Evolutionary conservation across 1,140 invertebrate genomes (phyloP), one percentile per base, ranked within the genome.

Genomic region (Melanaphis sacchari): DNA sequence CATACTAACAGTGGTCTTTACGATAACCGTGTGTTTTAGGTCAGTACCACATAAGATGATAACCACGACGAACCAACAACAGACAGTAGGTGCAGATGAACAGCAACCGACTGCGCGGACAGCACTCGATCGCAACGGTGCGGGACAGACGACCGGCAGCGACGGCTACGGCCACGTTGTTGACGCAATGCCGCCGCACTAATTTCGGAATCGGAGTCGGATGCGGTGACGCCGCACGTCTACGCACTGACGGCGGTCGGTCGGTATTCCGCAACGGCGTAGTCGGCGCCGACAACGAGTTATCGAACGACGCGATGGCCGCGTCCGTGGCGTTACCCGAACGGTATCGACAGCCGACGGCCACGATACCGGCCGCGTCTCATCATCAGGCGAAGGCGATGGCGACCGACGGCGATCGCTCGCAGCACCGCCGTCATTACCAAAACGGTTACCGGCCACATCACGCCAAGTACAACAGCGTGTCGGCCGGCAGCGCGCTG

Each of bases 401-500:
- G 46, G 9, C 36, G n/a, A 5, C 88, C 26, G 36, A 66, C 52
- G 54, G 26, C 21, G 54, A 90, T 26, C 89, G 38, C 24, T 89
- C 88, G 24, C 94, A 88, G 38, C 66, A 76, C 7, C 52, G 43
- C 41, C 43, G 82, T 6, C 89, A 90, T 36, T 43, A 49, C 41
- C 87, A 46, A 9, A n/a, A 54, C 49, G 88, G 49, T 59, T n/a
- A 54, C 49, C 43, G 54, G 36, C 84, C 90, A 59, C 94, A 94
- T 18, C 89, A 94, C 91, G 82, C 94, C 92, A 95, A 94, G 82
- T 95, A 94, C 94, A 94, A 94, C n/a, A 94, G 94, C 54, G 95
- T 96, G 94, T 95, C 95, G 89, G 95, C 95, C 36, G 95, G 96
- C 31, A 96, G 96, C 94, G 95, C 96, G 11, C 95, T 98, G 93